A percentile compares a stretch with the other conserved stretches of the same genome.
Conservation (phyloP, 2,888 invertebrate genomes). For the Agrotis clavis region DNA sequence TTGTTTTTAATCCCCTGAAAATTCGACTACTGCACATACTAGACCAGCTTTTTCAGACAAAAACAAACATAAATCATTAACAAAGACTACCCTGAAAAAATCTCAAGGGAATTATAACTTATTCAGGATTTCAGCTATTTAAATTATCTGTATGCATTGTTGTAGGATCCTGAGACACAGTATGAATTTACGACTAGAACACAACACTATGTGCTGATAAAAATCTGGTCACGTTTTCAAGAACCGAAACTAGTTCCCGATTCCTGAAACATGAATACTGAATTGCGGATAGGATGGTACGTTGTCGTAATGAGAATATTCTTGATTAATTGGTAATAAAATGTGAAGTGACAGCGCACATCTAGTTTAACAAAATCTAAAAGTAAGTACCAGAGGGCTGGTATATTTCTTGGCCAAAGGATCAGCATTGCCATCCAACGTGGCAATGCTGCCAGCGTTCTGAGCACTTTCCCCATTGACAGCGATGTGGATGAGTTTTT, state of each 20-base stretch:
- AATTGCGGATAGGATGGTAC: slow-evolving; percentile 17
- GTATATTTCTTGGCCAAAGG: no score
- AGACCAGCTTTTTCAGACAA: neutral
- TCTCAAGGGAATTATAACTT: neutral
- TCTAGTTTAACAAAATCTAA: no score
- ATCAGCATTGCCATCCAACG: no score
- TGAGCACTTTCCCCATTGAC: no score
- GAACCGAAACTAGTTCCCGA: slow-evolving; percentile 21
- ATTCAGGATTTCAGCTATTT: slow-evolving; percentile 9
- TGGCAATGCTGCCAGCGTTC: no score
- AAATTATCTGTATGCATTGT: slow-evolving; percentile 24
- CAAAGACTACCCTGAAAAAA: neutral
- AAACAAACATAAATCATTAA: neutral
- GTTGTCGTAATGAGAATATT: slow-evolving; percentile 22
- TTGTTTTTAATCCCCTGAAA: no score
- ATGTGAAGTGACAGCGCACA: neutral
- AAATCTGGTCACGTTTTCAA: slow-evolving; percentile 42
- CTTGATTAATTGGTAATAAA: neutral
- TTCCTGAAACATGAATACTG: slow-evolving; percentile 30
- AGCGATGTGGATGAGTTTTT: no score
- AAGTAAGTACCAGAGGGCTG: no score
- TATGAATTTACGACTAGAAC: slow-evolving; percentile 31
- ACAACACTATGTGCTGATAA: slow-evolving; percentile 8
- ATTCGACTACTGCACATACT: no score
- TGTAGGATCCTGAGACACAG: neutral